These are phyloP conservation scores for Xenops minutus DNA, from an alignment of 2,797 vertebrate genomes.

Conservation along the genomic window DNA sequence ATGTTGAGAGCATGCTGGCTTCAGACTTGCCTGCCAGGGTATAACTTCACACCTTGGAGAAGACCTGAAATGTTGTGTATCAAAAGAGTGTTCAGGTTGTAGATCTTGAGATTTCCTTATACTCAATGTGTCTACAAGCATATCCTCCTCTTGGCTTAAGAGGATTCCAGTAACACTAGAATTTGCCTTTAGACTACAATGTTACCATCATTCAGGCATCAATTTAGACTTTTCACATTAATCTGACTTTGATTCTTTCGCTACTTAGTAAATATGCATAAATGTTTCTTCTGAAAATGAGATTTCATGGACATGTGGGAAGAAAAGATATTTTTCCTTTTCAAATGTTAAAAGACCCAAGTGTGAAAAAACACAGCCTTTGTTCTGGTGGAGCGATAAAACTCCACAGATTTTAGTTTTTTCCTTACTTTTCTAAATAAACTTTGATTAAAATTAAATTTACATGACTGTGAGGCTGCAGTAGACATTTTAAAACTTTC, in stretches of 20 bases:
- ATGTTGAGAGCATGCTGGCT: neutral
- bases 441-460: neutral
- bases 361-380: neutral
- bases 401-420: neutral
- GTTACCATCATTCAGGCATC: neutral
- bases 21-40: slow-evolving; percentile 33
- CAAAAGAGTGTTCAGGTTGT: slow-evolving; percentile 3
- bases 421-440: neutral
- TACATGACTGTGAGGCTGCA: neutral
- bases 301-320: neutral
- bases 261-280: neutral
- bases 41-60: slow-evolving; percentile 7
- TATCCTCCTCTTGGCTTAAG: neutral
- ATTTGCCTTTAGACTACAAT: neutral
- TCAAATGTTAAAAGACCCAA: neutral
- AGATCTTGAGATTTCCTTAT: slow-evolving; percentile 41
- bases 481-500: neutral
- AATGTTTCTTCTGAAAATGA: neutral
- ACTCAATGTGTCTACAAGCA: neutral
- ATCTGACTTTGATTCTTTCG: neutral
- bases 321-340: neutral
- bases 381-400: neutral
- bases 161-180: neutral
- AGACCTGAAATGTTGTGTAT: neutral
- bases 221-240: neutral